Percentiles rank a stretch among this genome's conserved stretches.
Evolutionary conservation across 2,113 vertebrate genomes (phyloP).

Genomic region (Notechis scutatus): DNA sequence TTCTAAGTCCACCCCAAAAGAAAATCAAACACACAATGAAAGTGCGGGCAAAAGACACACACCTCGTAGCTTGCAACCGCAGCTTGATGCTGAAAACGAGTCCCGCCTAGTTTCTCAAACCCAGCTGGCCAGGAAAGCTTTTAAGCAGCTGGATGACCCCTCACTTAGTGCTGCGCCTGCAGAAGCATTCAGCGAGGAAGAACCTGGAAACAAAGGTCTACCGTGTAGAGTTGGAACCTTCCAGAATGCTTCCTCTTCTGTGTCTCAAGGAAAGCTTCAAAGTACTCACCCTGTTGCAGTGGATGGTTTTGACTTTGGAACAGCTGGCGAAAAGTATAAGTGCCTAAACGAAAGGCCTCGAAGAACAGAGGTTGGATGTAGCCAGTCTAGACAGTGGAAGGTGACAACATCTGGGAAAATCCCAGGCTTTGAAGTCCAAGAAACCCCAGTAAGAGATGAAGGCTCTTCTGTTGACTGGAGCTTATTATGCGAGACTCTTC

Average conservation of each 20-base stretch:
- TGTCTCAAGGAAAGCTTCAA: not conserved
- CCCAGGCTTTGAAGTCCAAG: conserved; percentile 50
- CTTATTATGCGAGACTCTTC: conserved; percentile 33
- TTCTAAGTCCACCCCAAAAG: not conserved
- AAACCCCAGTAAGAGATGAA: conserved; percentile 76
- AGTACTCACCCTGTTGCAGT: not conserved
- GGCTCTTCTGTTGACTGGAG: conserved; percentile 65
- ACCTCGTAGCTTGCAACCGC: conserved; percentile 48
- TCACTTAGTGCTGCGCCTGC: conserved; percentile 21
- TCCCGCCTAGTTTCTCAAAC: not conserved
- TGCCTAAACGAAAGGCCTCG: conserved; percentile 25
- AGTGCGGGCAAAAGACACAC: conserved; percentile 13
- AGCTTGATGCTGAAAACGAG: conserved; percentile 37
- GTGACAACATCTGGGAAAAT: conserved; percentile 11
- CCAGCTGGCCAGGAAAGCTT: not conserved
- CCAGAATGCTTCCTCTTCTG: not conserved
- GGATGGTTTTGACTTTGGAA: conserved; percentile 17
- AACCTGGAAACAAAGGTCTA: conserved; percentile 10
- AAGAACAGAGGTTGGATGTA: conserved; percentile 35
- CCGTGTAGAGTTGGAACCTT: not conserved
- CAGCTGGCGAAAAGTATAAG: not conserved
- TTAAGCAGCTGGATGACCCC: conserved; percentile 13
- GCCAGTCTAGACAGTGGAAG: conserved; percentile 16
- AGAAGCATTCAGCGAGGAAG: conserved; percentile 20
- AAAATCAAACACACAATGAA: conserved; percentile 36